Base-by-base conservation (phyloP, 2,797 vertebrate genomes). In the Remorina albescens region DNA sequence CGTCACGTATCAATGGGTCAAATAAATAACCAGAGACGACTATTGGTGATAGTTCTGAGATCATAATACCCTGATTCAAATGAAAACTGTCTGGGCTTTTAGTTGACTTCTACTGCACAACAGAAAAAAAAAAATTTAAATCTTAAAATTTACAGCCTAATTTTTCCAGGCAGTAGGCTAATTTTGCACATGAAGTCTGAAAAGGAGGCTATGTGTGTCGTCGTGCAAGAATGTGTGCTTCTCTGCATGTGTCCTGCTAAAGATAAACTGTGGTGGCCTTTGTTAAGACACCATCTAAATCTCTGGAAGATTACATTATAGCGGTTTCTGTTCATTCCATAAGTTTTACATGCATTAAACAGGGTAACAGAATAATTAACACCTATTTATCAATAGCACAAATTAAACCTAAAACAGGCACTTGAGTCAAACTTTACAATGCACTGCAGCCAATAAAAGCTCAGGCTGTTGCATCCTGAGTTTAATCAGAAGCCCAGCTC, bases 141-240 rank as follows among this genome's bases (percentile, higher is more conserved):
- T 81, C 80, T 69, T 84, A 91, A 86, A 88, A 86, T 87, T 92
- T 85, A 60, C 73, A 75, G 76, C 84, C 70, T 93, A 88, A 94
- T 93, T 90, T 94, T 93, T 80, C 80, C 91, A 94, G 91, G 47
- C 84, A 16, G 34, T 23, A 59, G 65, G 87, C 86, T 91, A 90
- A 89, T 90, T 93, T 92, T 91, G 82, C 59, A 78, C 83, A 83
- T 71, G 56, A 79, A 84, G 80, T 56, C 74, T 74, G 80, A 41
- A 67, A 67, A 84, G 54, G 60, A 72, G 67, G 61, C 39, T 47
- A 53, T 16, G 30, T 58, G 71, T 61, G 78, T 81, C 56, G 86
- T 58, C 74, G 65, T 50, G 71, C 69, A 67, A 65, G 62, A 81
- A 58, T 41, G 58, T 72, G 50, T 47, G 59, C 62, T 75, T 32